Conservation (phyloP, 35 echinoderm and acorn worm species). For the Strongylocentrotus purpuratus region DNA sequence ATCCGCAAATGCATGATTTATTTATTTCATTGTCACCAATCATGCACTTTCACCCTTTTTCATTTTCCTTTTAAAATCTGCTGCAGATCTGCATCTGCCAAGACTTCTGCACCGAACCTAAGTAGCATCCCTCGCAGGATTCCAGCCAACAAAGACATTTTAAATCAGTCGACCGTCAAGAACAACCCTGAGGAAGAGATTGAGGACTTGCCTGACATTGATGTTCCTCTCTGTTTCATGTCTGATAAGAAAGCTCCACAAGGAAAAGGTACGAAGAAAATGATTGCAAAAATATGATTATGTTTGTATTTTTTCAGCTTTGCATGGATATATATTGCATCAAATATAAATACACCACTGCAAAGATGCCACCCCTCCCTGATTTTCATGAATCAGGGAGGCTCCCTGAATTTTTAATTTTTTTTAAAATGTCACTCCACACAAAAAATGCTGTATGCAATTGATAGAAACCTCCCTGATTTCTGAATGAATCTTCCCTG, state of each 20-base stretch:
- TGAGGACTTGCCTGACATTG: background rate
- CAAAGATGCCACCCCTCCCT: too few relatives aligned
- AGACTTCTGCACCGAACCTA: background rate
- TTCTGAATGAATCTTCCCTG: too few relatives aligned
- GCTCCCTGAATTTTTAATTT: too few relatives aligned
- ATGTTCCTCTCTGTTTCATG: slow-evolving; percentile 10
- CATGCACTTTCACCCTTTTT: background rate
- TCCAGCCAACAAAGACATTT: background rate
- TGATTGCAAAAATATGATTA: too few relatives aligned
- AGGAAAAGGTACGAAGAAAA: background rate
- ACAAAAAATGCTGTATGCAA: too few relatives aligned
- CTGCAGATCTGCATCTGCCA: background rate
- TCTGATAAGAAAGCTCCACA: background rate
- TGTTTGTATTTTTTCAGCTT: too few relatives aligned
- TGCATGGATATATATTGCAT: too few relatives aligned
- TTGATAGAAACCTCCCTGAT: too few relatives aligned
- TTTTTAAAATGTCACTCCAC: too few relatives aligned
- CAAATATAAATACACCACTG: too few relatives aligned
- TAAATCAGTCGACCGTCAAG: background rate
- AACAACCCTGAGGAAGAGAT: background rate
- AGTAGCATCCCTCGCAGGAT: background rate
- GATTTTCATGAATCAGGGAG: too few relatives aligned
- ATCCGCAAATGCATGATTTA: too few relatives aligned
- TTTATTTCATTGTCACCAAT: background rate
- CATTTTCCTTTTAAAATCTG: background rate